These are phyloP conservation scores for Adelges cooleyi DNA, from an alignment of 1,140 invertebrate species.

Conservation along the genomic window DNA sequence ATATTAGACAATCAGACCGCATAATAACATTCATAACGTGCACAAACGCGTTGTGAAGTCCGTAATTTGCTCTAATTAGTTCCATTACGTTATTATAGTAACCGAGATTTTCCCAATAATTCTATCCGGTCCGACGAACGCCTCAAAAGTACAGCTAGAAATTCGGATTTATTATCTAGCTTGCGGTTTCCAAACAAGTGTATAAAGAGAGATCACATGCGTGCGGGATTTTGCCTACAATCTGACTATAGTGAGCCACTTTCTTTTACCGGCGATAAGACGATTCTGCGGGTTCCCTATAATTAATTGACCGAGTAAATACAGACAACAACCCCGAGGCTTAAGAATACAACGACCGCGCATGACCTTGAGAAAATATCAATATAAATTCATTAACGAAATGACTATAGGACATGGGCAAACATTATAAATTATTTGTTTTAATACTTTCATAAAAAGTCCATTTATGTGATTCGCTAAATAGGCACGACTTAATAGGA, in stretches of 20 bases:
- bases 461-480: too few species aligned
- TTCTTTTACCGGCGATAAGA: constrained; percentile 1
- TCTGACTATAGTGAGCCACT: background rate
- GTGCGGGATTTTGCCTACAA: background rate
- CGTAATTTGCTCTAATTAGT: constrained; percentile 19
- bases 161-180: background rate
- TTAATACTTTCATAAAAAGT: too few species aligned
- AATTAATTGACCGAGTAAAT: background rate
- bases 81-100: constrained; percentile 7
- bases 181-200: background rate
- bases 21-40: constrained; percentile 3
- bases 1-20: constrained; percentile 12
- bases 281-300: background rate
- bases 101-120: background rate
- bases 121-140: background rate
- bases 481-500: too few species aligned
- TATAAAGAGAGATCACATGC: constrained; percentile 10
- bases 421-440: too few species aligned
- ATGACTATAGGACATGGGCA: too few species aligned
- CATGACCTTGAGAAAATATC: background rate
- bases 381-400: too few species aligned
- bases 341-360: background rate
- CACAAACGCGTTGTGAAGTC: background rate
- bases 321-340: background rate
- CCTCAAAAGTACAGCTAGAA: background rate